Conservation (phyloP, 2,888 invertebrate genomes). For the Capitulum mitella region DNA sequence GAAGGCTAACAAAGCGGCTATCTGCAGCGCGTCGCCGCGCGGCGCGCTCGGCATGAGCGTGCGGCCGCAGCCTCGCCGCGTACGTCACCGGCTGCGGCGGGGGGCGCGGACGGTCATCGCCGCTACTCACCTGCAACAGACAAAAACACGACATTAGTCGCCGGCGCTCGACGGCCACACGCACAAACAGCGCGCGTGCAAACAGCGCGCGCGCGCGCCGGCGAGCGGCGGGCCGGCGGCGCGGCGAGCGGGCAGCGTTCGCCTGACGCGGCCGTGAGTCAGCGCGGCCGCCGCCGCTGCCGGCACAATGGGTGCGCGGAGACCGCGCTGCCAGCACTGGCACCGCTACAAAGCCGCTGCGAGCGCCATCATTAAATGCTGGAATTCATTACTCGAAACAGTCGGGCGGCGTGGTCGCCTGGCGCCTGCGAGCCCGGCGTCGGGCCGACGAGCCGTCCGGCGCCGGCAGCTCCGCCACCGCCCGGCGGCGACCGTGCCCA, state of each 20-base stretch:
- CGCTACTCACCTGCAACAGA: background rate
- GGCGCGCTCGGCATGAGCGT: no score
- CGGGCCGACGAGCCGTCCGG: background rate
- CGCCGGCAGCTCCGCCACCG: background rate
- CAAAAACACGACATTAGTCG: background rate
- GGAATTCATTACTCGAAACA: constrained; percentile 4
- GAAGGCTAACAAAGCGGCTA: background rate
- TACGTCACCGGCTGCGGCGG: background rate
- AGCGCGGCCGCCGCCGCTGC: no score
- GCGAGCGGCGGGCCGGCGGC: background rate
- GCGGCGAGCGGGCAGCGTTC: background rate
- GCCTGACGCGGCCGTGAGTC: background rate
- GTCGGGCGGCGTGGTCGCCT: background rate
- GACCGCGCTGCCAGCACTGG: background rate
- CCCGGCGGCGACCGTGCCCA: no score
- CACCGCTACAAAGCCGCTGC: background rate
- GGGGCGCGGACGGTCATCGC: background rate
- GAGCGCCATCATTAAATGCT: no score
- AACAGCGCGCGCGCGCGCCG: background rate
- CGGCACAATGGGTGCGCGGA: background rate
- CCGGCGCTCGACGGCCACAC: background rate
- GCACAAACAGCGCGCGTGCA: background rate
- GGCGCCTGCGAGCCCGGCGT: background rate
- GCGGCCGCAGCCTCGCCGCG: background rate
- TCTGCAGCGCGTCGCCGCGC: background rate